Evolutionary conservation across 2,888 invertebrate species (phyloP), one percentile per base, ranked within the genome.

Genomic region (Serrognathus titanus): DNA sequence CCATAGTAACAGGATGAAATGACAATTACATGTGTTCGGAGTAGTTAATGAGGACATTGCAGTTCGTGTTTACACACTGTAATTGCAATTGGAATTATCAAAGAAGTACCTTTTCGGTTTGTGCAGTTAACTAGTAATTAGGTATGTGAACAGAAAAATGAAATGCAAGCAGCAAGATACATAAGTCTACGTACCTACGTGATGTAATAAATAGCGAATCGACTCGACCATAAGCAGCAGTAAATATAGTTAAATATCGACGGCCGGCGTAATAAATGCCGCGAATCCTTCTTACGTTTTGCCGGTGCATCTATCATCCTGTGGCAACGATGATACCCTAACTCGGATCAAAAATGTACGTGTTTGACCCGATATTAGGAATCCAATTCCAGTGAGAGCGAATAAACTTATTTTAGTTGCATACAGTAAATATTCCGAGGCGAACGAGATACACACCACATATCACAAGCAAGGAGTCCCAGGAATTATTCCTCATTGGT

Each of bases 1-100:
- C 70, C 68, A 69, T 69, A 66, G 69, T 65, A 67, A 71, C 69
- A 64, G 63, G 62, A 58, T 62, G 63, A 64, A 63, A 43, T 43
- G 3, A 20, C 20, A 43, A 43, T 43, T 43, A 43, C 43, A 43
- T 16, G 43, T 43, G 43, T 43, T 16, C 13, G 20, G 43, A 16
- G 43, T 1, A 6, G 2, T 4, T 31, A 31, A 31, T 31, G 24
- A 31, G 24, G 24, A 31, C 6, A 4, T 31, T 31, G 24, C 24
- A 6, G 24, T 31, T 31, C 24, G 24, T 31, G 24, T 31, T 31
- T 31, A 7, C 24, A 31, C 24, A 6, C 24, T 31, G 24, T 31
- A 31, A 31, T 31, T 31, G 24, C 1, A 31, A 5, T 31, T 3
- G 24, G 24, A 31, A 31, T 31, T 31, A 31, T 5, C 24, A 31